Evolutionary conservation across 2,888 invertebrate genomes (phyloP).

Genomic region (Sylvicola fuscatus): DNA sequence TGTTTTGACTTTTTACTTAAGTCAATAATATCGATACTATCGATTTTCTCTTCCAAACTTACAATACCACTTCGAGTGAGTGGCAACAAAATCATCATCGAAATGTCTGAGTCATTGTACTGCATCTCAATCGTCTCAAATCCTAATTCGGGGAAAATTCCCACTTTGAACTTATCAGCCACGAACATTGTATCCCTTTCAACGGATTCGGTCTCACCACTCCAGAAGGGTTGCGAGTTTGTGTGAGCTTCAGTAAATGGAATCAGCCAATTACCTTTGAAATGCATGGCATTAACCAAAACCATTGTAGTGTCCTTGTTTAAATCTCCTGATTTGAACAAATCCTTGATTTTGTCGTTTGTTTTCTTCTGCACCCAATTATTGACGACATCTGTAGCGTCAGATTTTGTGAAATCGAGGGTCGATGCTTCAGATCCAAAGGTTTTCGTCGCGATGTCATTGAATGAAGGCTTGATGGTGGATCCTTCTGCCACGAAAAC

Average conservation of each 20-base stretch:
- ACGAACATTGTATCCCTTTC: conserved; percentile 49
- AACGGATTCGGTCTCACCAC: conserved; percentile 30
- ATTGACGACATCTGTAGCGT: conserved; percentile 44
- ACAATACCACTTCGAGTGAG: conserved; percentile 40
- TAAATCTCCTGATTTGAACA: conserved; percentile 39
- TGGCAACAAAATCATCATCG: conserved; percentile 59
- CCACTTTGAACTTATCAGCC: conserved; percentile 23
- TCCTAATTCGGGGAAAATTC: conserved; percentile 24
- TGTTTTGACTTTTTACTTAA: conserved; percentile 26
- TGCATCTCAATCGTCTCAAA: conserved; percentile 47
- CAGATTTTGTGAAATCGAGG: conserved; percentile 35
- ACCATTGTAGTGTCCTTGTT: conserved; percentile 38
- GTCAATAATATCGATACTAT: conserved; percentile 30
- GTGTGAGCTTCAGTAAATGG: conserved; percentile 42
- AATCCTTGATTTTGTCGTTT: conserved; percentile 56
- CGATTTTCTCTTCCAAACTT: conserved; percentile 37
- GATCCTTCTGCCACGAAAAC: conserved; percentile 39
- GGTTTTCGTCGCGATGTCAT: conserved; percentile 32
- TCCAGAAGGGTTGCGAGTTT: conserved; percentile 37
- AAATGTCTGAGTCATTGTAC: conserved; percentile 43
- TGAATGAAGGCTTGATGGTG: conserved; percentile 31
- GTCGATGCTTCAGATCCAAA: conserved; percentile 42
- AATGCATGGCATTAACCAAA: conserved; percentile 72
- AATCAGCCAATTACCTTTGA: conserved; percentile 57
- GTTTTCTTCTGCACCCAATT: conserved; percentile 63